phyloP scores from a whole-genome alignment of 2,888 invertebrate species.

The Tryphoninae sp. region DNA sequence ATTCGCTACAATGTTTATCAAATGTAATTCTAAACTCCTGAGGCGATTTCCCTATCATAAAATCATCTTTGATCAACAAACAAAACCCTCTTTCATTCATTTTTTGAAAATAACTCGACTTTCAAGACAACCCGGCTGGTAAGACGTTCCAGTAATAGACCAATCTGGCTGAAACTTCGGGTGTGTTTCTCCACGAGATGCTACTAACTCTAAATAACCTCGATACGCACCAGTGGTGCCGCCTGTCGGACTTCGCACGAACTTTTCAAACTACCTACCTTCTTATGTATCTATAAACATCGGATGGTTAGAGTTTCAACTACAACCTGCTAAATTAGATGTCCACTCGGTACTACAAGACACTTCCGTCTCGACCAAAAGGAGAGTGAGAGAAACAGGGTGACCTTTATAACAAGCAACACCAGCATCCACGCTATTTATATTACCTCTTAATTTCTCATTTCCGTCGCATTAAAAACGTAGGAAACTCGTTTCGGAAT shows the following conservation, averaged over 20 bases:
- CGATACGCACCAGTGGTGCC: background rate
- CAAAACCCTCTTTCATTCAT: background rate
- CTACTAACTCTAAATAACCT: background rate
- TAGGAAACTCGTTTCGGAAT: background rate
- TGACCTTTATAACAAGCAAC: conserved; percentile 39
- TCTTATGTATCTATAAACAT: background rate
- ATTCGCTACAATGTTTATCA: conserved; percentile 48
- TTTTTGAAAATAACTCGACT: background rate
- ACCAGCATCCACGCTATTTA: conserved; percentile 22
- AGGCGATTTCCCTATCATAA: conserved; percentile 47
- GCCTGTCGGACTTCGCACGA: background rate
- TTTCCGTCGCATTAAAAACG: conserved; percentile 7
- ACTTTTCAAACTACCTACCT: background rate
- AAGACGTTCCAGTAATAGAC: background rate
- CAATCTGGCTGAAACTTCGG: background rate
- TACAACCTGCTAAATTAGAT: conserved; percentile 39
- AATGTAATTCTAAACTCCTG: conserved; percentile 47
- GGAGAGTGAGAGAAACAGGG: background rate
- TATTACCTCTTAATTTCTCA: conserved; percentile 24
- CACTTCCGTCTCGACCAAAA: conserved; percentile 10
- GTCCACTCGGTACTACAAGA: conserved; percentile 39
- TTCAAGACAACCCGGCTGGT: no score
- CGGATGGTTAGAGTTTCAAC: conserved; percentile 45
- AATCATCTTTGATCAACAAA: conserved; percentile 44
- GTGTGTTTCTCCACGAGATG: background rate